Evolutionary conservation across 1,140 invertebrate genomes (phyloP).

Genomic region (Tachypleus tridentatus): DNA sequence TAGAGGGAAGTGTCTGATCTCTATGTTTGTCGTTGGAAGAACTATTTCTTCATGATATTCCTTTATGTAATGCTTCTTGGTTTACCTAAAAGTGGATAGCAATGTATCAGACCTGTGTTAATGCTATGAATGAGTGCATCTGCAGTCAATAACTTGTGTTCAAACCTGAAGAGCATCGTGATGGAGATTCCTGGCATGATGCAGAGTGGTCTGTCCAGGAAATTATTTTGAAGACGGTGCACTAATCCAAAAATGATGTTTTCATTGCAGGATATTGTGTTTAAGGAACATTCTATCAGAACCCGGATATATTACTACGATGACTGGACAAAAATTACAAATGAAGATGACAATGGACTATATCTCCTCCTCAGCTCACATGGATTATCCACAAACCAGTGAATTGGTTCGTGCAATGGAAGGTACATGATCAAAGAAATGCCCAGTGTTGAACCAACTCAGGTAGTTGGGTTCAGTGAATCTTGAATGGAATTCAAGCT

Average conservation of each 20-base stretch:
- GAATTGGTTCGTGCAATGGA: conserved; percentile 90
- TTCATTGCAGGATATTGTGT: conserved; percentile 98
- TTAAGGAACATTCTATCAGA: conserved; percentile 90
- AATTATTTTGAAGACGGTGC: conserved; percentile 98
- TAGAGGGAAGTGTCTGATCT: conserved; percentile 92
- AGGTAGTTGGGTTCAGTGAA: conserved; percentile 69
- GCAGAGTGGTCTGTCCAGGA: conserved; percentile 92
- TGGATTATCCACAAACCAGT: conserved; percentile 96
- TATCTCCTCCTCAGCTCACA: conserved; percentile 98
- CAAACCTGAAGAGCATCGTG: conserved; percentile 95
- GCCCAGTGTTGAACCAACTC: conserved; percentile 72
- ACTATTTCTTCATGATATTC: conserved; percentile 97
- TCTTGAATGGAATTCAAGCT: conserved; percentile 85
- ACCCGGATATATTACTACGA: conserved; percentile 91
- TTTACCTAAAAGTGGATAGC: conserved; percentile 99
- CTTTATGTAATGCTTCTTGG: conserved; percentile 98
- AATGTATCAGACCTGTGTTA: conserved; percentile 98
- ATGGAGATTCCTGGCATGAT: conserved; percentile 99
- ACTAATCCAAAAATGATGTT: conserved; percentile 93
- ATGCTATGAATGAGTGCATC: conserved; percentile 98
- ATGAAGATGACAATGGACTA: conserved; percentile 97
- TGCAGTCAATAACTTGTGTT: conserved; percentile 89
- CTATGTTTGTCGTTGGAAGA: conserved; percentile 93
- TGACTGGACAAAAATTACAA: conserved; percentile 88
- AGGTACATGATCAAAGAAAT: conserved; percentile 91